These are phyloP conservation scores for Entomyzon cyanotis DNA, from an alignment of 2,113 vertebrate genomes.

Conservation along the genomic window DNA sequence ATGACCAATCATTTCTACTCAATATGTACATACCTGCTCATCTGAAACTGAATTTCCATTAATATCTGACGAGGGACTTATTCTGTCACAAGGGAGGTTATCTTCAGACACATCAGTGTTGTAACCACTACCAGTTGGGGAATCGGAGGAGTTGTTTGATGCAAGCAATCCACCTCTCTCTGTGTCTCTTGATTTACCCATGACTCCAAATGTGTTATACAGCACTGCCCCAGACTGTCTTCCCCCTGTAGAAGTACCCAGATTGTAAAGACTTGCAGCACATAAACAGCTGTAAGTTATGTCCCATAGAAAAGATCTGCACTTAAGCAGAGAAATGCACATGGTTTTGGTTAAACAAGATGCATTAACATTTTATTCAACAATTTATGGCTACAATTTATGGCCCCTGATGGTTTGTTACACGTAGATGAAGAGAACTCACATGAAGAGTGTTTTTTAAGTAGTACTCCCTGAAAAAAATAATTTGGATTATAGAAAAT, in stretches of 20 bases:
- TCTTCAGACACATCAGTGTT: conserved; percentile 97
- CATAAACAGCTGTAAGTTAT: neutral
- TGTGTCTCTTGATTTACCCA: conserved; percentile 81
- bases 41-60: conserved; percentile 94
- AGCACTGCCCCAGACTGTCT: conserved; percentile 92
- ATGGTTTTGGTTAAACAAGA: neutral
- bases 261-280: neutral
- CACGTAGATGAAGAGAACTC: neutral
- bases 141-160: conserved; percentile 93
- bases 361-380: neutral
- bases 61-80: conserved; percentile 86
- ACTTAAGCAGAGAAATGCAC: neutral
- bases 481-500: neutral
- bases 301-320: neutral
- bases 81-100: conserved; percentile 86
- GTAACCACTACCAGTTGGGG: conserved; percentile 96
- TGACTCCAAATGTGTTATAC: conserved; percentile 88
- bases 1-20: neutral
- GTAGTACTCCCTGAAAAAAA: neutral
- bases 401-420: neutral
- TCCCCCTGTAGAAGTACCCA: conserved; percentile 70
- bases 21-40: conserved; percentile 82
- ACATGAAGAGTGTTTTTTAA: neutral
- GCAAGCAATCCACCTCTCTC: conserved; percentile 84
- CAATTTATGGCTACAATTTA: neutral